A percentile compares a stretch with the other conserved stretches of the same genome.
Conservation (phyloP, 2,113 vertebrate species). For the Myotis brandtii region DNA sequence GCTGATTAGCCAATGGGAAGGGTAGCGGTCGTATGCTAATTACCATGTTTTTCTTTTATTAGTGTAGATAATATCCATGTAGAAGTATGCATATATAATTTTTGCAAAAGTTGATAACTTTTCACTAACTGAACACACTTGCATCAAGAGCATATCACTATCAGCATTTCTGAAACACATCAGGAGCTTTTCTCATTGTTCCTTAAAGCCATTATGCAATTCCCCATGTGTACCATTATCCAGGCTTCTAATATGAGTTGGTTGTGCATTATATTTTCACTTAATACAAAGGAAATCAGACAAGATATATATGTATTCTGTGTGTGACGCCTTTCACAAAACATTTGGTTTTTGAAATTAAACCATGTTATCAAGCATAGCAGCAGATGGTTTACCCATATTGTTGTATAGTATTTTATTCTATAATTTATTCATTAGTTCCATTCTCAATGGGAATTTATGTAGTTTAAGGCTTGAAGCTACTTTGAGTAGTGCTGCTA, state of each 20-base stretch:
- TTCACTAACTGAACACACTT: neutral
- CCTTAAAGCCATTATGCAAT: neutral
- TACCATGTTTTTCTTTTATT: too few species aligned
- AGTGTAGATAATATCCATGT: neutral
- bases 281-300: neutral
- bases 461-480: neutral
- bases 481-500: neutral
- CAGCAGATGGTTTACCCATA: neutral
- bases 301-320: neutral
- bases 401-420: neutral
- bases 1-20: too few species aligned
- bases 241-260: neutral
- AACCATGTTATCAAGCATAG: neutral
- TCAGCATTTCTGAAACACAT: neutral
- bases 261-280: neutral
- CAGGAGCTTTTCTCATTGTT: neutral
- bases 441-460: neutral
- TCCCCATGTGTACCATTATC: neutral
- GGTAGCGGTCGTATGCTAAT: too few species aligned
- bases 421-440: neutral
- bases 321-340: neutral
- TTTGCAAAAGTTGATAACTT: neutral
- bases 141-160: neutral
- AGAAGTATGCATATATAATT: neutral
- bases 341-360: neutral